Conservation (phyloP, 2,113 vertebrate species). For the Irena cyanogastra region DNA sequence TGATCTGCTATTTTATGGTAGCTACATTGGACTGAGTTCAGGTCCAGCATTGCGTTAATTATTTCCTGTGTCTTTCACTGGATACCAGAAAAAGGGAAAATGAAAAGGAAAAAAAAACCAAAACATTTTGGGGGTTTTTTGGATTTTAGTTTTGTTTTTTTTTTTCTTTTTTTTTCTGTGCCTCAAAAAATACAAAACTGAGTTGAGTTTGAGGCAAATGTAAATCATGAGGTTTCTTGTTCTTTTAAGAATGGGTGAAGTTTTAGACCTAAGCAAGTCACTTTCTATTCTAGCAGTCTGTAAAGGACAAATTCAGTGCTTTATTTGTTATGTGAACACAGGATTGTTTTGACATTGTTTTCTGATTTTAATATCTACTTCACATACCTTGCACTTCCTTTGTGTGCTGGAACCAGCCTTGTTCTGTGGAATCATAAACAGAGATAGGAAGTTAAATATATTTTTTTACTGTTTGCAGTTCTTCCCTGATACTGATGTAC, state of each 20-base stretch:
- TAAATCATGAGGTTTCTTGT: not conserved
- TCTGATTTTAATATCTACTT: not conserved
- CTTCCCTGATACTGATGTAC: too few relatives aligned
- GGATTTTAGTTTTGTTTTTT: too few relatives aligned
- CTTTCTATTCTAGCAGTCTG: not conserved
- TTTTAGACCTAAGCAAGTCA: not conserved
- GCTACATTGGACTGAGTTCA: not conserved
- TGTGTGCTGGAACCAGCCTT: not conserved
- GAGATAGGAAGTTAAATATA: not conserved
- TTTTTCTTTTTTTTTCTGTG: rapidly evolving
- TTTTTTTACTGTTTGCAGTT: not conserved
- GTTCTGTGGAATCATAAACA: not conserved
- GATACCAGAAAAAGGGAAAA: not conserved
- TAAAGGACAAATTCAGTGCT: not conserved
- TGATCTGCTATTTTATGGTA: not conserved
- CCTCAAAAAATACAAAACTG: not conserved
- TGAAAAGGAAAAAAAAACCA: not conserved
- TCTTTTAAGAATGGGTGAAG: not conserved
- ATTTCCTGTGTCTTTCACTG: not conserved
- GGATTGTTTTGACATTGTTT: not conserved
- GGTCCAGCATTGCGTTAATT: not conserved
- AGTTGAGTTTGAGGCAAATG: not conserved
- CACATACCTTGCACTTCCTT: not conserved
- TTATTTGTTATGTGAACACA: not conserved
- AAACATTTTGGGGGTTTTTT: too few relatives aligned